These are phyloP conservation scores for Ectropis grisescens DNA, from an alignment of 1,140 invertebrate genomes.

Conservation along the genomic window DNA sequence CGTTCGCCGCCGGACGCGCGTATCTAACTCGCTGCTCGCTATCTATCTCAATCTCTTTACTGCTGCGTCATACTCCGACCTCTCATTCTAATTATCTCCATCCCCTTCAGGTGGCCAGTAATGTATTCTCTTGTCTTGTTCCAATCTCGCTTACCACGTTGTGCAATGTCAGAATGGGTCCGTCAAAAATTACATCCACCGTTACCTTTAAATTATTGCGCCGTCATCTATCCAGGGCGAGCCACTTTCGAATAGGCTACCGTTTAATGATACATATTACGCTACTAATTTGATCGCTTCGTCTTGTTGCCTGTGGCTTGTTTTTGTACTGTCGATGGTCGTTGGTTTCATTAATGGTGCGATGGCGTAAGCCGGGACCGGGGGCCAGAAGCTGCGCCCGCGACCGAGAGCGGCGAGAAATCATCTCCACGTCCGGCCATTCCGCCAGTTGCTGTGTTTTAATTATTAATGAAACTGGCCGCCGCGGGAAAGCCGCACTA, in stretches of 20 bases:
- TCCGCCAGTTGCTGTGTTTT: conserved; percentile 56
- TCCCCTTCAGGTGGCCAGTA: no score
- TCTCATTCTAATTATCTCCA: conserved; percentile 35
- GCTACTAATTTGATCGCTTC: conserved; percentile 4
- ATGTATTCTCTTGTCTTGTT: conserved; percentile 25
- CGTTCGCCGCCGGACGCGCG: conserved; percentile 52
- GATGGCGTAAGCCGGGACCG: no score
- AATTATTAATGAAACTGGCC: conserved; percentile 68
- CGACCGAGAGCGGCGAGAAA: conserved; percentile 48
- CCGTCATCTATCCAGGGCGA: conserved; percentile 23
- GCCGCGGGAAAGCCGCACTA: conserved; percentile 63
- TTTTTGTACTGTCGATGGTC: no score
- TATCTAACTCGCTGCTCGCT: conserved; percentile 59
- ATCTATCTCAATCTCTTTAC: conserved; percentile 56
- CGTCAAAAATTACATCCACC: conserved; percentile 56
- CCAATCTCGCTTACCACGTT: conserved; percentile 30
- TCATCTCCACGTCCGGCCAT: conserved; percentile 60
- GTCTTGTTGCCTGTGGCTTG: no score
- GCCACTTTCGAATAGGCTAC: conserved; percentile 18
- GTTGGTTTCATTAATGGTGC: no score
- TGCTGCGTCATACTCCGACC: conserved; percentile 36
- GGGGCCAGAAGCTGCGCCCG: conserved; percentile 21
- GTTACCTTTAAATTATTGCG: conserved; percentile 43
- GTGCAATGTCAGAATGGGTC: conserved; percentile 59
- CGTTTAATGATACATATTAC: conserved; percentile 31